phyloP scores from a whole-genome alignment of 2,888 invertebrate genomes.

The Branchellion lobata region DNA sequence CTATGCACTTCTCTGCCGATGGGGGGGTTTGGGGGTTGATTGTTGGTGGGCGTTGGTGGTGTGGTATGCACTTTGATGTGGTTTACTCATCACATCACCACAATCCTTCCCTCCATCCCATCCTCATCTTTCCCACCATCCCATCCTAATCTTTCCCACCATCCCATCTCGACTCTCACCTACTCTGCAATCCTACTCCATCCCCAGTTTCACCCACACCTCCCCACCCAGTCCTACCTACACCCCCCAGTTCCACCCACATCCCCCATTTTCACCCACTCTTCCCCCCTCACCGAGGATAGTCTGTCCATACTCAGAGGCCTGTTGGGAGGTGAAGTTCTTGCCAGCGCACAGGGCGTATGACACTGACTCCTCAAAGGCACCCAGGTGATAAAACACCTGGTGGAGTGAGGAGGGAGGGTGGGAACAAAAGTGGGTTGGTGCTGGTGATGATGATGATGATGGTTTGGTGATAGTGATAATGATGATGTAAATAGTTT shows the following conservation, averaged over 20 bases:
- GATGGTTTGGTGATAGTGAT: too few relatives aligned
- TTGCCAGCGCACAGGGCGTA: constrained; percentile 93
- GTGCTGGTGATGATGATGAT: too few relatives aligned
- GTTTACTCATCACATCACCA: too few relatives aligned
- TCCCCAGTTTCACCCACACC: background rate
- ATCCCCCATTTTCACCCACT: background rate
- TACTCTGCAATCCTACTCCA: background rate
- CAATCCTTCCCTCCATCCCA: too few relatives aligned
- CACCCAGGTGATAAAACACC: constrained; percentile 94
- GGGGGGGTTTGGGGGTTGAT: background rate
- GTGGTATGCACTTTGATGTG: too few relatives aligned
- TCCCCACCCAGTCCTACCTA: background rate
- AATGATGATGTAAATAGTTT: too few relatives aligned
- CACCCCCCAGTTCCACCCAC: background rate
- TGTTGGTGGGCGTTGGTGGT: too few relatives aligned
- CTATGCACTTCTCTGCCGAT: constrained; percentile 83
- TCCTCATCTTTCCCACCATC: too few relatives aligned
- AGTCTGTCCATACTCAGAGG: constrained; percentile 93
- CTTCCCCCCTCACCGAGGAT: constrained; percentile 67
- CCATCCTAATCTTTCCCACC: background rate
- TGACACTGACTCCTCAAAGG: constrained; percentile 93
- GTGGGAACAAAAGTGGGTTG: too few relatives aligned
- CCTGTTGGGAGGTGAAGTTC: constrained; percentile 88
- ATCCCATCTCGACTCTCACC: constrained; percentile 4
- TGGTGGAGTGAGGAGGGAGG: constrained; percentile 46